Conservation (phyloP, 2,888 invertebrate genomes). For the Latrodectus elegans region DNA sequence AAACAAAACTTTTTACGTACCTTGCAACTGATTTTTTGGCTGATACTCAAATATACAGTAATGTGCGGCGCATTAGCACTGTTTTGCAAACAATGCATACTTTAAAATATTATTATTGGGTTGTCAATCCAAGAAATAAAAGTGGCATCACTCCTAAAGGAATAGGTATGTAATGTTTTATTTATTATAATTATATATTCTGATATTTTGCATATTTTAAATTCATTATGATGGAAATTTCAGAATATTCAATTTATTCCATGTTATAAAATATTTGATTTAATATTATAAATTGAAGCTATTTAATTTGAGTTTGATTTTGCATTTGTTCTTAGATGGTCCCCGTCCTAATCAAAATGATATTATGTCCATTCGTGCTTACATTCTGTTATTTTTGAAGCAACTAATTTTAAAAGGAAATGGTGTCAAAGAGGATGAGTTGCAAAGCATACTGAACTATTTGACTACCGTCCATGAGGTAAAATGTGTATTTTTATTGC, state of each 20-base stretch:
- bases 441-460: constrained; percentile 98
- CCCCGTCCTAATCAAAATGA: constrained; percentile 95
- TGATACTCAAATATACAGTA: constrained; percentile 94
- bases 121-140: constrained; percentile 94
- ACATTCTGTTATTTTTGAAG: constrained; percentile 95
- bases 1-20: constrained; percentile 88
- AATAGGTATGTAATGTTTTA: constrained; percentile 80
- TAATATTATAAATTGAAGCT: too few relatives aligned
- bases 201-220: neutral
- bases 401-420: constrained; percentile 97
- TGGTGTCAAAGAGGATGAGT: constrained; percentile 97
- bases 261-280: neutral
- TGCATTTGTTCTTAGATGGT: constrained; percentile 61
- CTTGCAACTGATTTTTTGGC: constrained; percentile 98
- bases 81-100: constrained; percentile 99
- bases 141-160: constrained; percentile 97
- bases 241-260: neutral
- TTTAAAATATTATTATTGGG: constrained; percentile 99
- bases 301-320: neutral
- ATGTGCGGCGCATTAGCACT: constrained; percentile 95
- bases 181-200: neutral
- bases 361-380: constrained; percentile 93
- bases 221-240: neutral
- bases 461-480: constrained; percentile 98
- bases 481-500: constrained; percentile 68